phyloP scores from a whole-genome alignment of 2,797 vertebrate genomes.

The Takifugu ocellatus region DNA sequence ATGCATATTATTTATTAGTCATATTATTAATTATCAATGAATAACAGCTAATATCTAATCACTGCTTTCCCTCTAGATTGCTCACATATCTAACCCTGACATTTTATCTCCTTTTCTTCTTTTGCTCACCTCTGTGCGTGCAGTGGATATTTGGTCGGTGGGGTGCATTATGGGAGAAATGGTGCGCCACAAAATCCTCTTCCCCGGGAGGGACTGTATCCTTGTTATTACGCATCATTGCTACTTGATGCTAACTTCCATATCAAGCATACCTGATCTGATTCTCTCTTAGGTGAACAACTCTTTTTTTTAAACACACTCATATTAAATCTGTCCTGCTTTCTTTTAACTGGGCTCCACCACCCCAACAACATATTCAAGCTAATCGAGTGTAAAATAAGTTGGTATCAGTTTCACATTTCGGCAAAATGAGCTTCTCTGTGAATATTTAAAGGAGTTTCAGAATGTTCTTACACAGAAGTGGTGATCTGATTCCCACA shows the following conservation, averaged over 20 bases:
- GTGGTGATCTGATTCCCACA: slow-evolving; percentile 14
- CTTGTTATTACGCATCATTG: slow-evolving; percentile 59
- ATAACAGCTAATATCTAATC: slow-evolving; percentile 49
- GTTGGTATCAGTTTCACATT: slow-evolving; percentile 5
- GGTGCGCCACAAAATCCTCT: slow-evolving; percentile 92
- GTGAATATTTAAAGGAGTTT: slow-evolving; percentile 22
- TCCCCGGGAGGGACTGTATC: slow-evolving; percentile 89
- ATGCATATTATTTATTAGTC: slow-evolving; percentile 20
- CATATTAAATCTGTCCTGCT: slow-evolving; percentile 17
- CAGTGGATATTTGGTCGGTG: slow-evolving; percentile 94
- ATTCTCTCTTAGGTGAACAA: slow-evolving; percentile 61
- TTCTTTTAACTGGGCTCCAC: slow-evolving; percentile 15
- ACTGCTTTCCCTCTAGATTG: slow-evolving; percentile 53
- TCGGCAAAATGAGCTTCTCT: slow-evolving; percentile 1
- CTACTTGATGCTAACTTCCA: neutral
- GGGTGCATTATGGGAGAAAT: slow-evolving; percentile 95
- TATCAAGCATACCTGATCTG: slow-evolving; percentile 15
- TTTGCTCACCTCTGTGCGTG: slow-evolving; percentile 78
- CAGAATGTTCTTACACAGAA: no score
- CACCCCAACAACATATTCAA: slow-evolving; percentile 21
- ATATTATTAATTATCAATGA: slow-evolving; percentile 46
- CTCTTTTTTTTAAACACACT: slow-evolving; percentile 5
- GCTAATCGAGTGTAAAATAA: slow-evolving; percentile 3
- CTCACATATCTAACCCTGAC: slow-evolving; percentile 50
- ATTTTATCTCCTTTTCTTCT: slow-evolving; percentile 46